Evolutionary conservation across 2,797 vertebrate species (phyloP).

Genomic region (Sylvilagus floridanus): DNA sequence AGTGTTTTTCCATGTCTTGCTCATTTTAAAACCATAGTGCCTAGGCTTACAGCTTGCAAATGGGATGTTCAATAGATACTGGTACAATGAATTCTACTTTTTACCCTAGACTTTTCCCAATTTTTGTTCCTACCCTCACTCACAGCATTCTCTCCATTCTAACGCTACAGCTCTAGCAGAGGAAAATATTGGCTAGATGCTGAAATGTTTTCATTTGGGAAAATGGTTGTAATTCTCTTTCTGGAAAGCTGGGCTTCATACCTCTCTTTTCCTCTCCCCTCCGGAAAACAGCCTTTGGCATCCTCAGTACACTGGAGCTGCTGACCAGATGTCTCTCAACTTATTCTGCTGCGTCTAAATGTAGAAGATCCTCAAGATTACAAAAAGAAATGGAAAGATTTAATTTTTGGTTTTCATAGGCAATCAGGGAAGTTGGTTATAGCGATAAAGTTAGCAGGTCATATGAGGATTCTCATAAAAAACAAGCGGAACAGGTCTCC

Average conservation of each 20-base stretch:
- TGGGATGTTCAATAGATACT: neutral
- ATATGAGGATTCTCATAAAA: slow-evolving; percentile 20
- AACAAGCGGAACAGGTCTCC: slow-evolving; percentile 39
- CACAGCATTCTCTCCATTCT: neutral
- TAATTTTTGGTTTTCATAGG: slow-evolving; percentile 29
- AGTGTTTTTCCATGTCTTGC: neutral
- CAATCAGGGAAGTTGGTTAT: neutral
- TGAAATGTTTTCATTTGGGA: neutral
- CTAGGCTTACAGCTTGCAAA: neutral
- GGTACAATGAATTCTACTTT: slow-evolving; percentile 9
- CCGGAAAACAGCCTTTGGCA: neutral
- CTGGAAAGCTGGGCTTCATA: neutral
- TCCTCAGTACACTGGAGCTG: neutral
- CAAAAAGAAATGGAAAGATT: slow-evolving; percentile 12
- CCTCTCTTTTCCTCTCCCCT: neutral
- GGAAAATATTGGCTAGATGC: neutral
- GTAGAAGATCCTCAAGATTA: slow-evolving; percentile 5
- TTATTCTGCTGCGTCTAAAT: neutral
- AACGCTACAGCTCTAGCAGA: neutral
- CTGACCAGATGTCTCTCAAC: neutral
- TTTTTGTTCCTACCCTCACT: neutral
- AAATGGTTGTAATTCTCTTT: neutral
- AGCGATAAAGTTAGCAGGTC: slow-evolving; percentile 27
- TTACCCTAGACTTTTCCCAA: neutral
- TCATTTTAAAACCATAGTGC: neutral